Percentiles rank a stretch among this genome's conserved stretches.
These are phyloP conservation scores for Ophioninae sp. DNA, from an alignment of 2,888 invertebrate species.

Conservation along the genomic window DNA sequence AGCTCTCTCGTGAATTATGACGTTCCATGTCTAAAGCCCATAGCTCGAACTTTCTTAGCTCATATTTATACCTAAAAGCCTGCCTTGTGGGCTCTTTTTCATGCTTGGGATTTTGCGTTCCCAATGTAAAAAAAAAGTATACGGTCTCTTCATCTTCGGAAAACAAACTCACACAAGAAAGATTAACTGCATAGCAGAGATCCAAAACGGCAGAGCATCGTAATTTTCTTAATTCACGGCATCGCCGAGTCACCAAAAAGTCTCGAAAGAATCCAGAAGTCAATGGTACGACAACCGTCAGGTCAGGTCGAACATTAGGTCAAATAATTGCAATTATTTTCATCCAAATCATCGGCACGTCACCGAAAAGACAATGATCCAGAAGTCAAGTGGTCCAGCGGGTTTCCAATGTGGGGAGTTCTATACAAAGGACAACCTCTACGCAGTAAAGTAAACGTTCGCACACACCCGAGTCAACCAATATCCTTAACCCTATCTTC, in stretches of 20 bases:
- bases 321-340: not conserved
- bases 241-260: not conserved
- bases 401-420: not conserved
- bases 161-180: not conserved
- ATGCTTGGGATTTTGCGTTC: not conserved
- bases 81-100: not conserved
- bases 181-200: not conserved
- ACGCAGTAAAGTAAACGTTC: not conserved
- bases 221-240: not conserved
- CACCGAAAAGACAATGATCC: not conserved
- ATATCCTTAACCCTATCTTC: not conserved
- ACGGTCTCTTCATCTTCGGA: not conserved
- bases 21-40: not conserved
- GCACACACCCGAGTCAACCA: not conserved
- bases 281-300: not conserved
- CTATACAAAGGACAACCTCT: not conserved
- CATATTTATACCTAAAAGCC: not conserved
- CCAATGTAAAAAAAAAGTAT: not conserved
- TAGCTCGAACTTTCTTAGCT: not conserved
- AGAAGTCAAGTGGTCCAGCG: not conserved
- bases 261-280: not conserved
- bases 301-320: too few relatives aligned
- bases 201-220: not conserved
- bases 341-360: not conserved
- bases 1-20: slow-evolving; percentile 23